Evolutionary conservation across 1,140 invertebrate species (phyloP).

Genomic region (Stegodyphus mimosarum): DNA sequence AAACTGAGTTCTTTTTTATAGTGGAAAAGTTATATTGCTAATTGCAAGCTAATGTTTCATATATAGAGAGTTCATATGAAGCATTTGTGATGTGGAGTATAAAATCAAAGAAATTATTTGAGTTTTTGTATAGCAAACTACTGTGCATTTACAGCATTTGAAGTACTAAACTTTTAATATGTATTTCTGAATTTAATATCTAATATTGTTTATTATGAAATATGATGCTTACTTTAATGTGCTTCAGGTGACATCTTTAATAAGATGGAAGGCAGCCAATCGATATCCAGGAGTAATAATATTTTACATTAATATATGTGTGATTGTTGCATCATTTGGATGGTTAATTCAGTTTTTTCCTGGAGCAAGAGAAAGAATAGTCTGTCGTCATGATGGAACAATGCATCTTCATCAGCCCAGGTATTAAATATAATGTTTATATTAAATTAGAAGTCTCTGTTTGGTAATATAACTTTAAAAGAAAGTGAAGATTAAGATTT

Average conservation of each 20-base stretch:
- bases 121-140: too few relatives aligned
- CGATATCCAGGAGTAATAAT: constrained; percentile 91
- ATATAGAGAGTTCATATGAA: too few relatives aligned
- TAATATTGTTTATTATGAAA: too few relatives aligned
- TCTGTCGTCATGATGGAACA: constrained; percentile 91
- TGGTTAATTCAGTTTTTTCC: constrained; percentile 88
- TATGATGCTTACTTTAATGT: too few relatives aligned
- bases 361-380: constrained; percentile 84
- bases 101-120: too few relatives aligned
- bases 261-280: constrained; percentile 91
- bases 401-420: constrained; percentile 85
- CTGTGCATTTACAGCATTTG: too few relatives aligned
- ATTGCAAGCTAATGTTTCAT: too few relatives aligned
- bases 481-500: neutral
- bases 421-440: constrained; percentile 65
- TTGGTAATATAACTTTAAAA: neutral
- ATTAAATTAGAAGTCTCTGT: neutral
- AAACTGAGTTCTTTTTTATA: too few relatives aligned
- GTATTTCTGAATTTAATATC: too few relatives aligned
- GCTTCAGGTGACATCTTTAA: constrained; percentile 82
- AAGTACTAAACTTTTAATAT: too few relatives aligned
- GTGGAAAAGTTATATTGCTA: too few relatives aligned
- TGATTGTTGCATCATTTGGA: constrained; percentile 85
- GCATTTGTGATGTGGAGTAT: too few relatives aligned
- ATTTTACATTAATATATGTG: constrained; percentile 89